Base-by-base conservation (phyloP, 2,797 vertebrate species). In the Phaenicophaeus curvirostris region DNA sequence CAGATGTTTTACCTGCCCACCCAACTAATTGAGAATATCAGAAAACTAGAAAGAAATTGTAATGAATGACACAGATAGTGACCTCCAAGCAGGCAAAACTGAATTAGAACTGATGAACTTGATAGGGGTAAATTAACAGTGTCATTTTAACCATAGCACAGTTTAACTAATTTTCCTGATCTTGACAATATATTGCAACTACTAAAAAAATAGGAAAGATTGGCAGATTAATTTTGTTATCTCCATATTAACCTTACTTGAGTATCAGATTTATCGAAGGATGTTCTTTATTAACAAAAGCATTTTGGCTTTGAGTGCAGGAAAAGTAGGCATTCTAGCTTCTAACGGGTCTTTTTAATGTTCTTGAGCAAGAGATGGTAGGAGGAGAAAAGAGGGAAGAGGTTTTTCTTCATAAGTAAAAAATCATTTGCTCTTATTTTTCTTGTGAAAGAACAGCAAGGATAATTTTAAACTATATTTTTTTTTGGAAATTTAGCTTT, bases 61-160 rank as follows among this genome's bases (percentile, higher is more conserved):
- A 96, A 92, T 89, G 93, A 95, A 97, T 78, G 92, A 97, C 85
- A 91, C n/a, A 87, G 80, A 73, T 15, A 25, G 58, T 78, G 76
- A 89, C 58, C 89, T 97, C 95, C 81, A 77, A 89, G 95, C 72
- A 93, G 83, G 67, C 20, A 3, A 88, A 93, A 94, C 63, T 96
- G 92, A 95, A 97, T 97, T 97, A 97, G 69, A 94, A 95, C 62
- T 96, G 94, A 96, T 97, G 94, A 95, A 88, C 77, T 86, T 90
- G 79, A 87, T 94, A 79, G 59, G 57, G 96, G 54, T 92, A 92
- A 55, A 94, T 94, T 96, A 74, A 85, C 21, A 17, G 21, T 89
- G 92, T 96, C 96, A 92, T 93, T 96, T 97, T 94, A 95, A 96
- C 97, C 96, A 74, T 55, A 95, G 42, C 10, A 65, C 18, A 35